phyloP scores from a whole-genome alignment of 2,113 vertebrate species.

The Odobenus rosmarus region DNA sequence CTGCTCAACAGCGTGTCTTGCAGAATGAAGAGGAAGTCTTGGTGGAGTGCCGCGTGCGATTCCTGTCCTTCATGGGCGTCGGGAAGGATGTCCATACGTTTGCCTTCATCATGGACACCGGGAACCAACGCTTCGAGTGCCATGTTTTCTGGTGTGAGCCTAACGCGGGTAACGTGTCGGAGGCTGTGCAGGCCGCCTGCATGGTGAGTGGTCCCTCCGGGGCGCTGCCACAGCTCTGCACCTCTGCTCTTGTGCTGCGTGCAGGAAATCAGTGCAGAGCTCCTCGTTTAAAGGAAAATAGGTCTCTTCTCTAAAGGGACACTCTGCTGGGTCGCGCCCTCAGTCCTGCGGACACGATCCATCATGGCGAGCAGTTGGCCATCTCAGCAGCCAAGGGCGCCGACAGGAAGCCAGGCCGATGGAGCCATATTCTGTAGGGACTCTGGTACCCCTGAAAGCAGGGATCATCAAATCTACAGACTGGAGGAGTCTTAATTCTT shows the following conservation, averaged over 20 bases:
- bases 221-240: accelerated
- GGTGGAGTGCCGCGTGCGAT: conserved; percentile 97
- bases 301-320: neutral
- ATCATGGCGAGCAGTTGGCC: accelerated
- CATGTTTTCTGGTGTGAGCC: conserved; percentile 99
- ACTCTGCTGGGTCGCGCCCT: neutral
- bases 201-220: conserved; percentile 89
- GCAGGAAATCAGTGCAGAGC: neutral
- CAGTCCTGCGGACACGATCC: neutral
- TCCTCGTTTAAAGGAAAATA: neutral
- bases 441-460: accelerated
- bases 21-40: conserved; percentile 94
- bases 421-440: neutral
- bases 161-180: conserved; percentile 95
- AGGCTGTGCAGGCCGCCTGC: conserved; percentile 98
- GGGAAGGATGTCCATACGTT: conserved; percentile 96
- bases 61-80: conserved; percentile 98
- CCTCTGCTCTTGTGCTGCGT: too few relatives aligned
- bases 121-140: conserved; percentile 97
- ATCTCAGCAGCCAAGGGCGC: neutral
- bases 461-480: neutral
- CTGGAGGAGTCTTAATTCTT: neutral
- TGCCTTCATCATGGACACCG: conserved; percentile 98
- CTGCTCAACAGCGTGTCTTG: neutral
- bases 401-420: neutral